A percentile compares a stretch with the other conserved stretches of the same genome.
phyloP scores from a whole-genome alignment of 2,797 vertebrate genomes.

The Agapornis canus region DNA sequence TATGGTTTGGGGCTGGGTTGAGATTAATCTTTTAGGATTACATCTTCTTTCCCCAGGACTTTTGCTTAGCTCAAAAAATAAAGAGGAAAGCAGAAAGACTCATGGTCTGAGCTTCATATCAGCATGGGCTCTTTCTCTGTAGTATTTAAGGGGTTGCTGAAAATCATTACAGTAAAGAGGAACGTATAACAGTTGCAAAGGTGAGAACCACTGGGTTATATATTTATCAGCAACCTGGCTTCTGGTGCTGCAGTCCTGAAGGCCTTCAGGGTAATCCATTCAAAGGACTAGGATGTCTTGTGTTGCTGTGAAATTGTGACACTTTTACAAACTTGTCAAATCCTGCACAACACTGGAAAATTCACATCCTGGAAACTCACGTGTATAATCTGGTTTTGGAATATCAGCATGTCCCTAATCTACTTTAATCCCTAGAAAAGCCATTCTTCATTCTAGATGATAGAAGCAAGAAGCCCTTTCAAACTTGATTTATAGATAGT shows the following conservation, averaged over 20 bases:
- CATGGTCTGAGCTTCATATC: neutral
- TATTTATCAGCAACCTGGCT: neutral
- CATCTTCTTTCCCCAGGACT: neutral
- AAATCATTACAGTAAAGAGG: neutral
- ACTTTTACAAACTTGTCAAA: constrained; percentile 1
- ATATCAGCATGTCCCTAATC: neutral
- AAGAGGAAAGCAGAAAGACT: neutral
- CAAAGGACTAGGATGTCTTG: neutral
- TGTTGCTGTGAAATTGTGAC: neutral
- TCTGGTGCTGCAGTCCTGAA: neutral
- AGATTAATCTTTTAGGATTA: neutral
- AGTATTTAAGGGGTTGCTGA: neutral
- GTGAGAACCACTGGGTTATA: neutral
- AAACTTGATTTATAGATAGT: neutral
- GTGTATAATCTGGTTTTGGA: neutral
- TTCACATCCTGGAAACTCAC: neutral
- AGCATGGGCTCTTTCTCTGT: neutral
- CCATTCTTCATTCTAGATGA: neutral
- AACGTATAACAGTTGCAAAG: neutral
- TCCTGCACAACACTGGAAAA: neutral
- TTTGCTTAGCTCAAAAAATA: neutral
- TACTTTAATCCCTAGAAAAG: constrained; percentile 7
- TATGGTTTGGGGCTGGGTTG: neutral
- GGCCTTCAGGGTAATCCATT: neutral
- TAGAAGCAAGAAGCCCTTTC: neutral